Evolutionary conservation across 2,888 invertebrate genomes (phyloP), one percentile per base, ranked within the genome.

Genomic region (Leucoptera coffeella): DNA sequence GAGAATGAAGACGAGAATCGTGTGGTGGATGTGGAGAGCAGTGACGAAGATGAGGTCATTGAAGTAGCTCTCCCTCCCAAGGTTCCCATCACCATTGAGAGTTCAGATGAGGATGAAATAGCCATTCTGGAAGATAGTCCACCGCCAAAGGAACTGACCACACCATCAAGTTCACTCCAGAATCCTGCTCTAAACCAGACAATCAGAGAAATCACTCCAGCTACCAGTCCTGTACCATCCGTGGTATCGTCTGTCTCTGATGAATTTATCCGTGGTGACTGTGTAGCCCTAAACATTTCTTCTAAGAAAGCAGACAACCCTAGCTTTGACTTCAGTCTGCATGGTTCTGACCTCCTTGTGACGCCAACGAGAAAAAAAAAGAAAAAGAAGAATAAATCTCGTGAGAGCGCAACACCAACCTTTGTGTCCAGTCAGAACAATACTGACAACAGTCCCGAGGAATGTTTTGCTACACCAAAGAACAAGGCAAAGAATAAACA

Each of bases 11-110:
- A 38, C 10, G 34, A 39, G 4, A 37, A 36, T 4, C 35, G 42
- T 20, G 43, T 62, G 30, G 33, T 59, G 15, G 42, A 44, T 20
- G 43, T 69, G 14, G 52, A 58, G 32, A 47, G 64, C 23, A 69
- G 69, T 41, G 67, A 65, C 41, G 71, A 69, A 27, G 69, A 69
- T 46, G 71, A 71, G 34, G 69, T 71, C 10, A 43, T 71, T 31
- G 72, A 67, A 41, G 52, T 71, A 14, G 57, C 47, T n/a, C 34
- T 71, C 22, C 65, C 64, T 29, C 61, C 64, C 3, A 62, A 62
- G 38, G 67, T 64, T 1, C 65, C 64, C 7, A 67, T 71, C 25
- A 67, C 60, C 10, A 62, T 71, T 32, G 69, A 69, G 32, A 71
- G 69, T 40, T 71, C 71, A 8, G 71, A 71, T 41, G n/a, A n/a